A percentile compares a stretch with the other conserved stretches of the same genome.
Conservation (phyloP, 1,140 invertebrate genomes). For the Drosophila parabipectinata region DNA sequence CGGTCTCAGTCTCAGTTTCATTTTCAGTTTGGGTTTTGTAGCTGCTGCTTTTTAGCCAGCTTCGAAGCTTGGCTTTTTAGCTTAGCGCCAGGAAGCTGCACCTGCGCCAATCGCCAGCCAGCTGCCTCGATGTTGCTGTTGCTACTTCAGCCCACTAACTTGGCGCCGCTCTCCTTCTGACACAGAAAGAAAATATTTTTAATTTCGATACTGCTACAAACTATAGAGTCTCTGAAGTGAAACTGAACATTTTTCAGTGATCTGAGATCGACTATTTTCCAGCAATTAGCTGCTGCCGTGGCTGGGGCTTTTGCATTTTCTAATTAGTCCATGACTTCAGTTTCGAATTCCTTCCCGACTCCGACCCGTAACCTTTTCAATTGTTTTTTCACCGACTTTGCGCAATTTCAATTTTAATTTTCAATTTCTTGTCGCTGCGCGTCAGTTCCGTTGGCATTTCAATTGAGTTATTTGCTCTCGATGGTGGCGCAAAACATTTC, state of each 20-base stretch:
- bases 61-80: slow-evolving; percentile 39
- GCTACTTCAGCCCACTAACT: slow-evolving; percentile 47
- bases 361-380: slow-evolving; percentile 67
- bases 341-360: slow-evolving; percentile 35
- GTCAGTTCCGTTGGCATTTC: slow-evolving; percentile 81
- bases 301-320: slow-evolving; percentile 58
- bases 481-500: slow-evolving; percentile 59
- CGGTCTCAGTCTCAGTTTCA: slow-evolving; percentile 34
- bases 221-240: neutral
- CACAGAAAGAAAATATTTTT: neutral
- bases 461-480: slow-evolving; percentile 75
- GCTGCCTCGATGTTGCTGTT: slow-evolving; percentile 40
- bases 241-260: neutral
- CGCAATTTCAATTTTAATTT: slow-evolving; percentile 57
- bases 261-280: slow-evolving; percentile 52
- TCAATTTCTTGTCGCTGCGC: slow-evolving; percentile 78
- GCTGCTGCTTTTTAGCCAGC: slow-evolving; percentile 33
- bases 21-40: slow-evolving; percentile 23
- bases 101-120: slow-evolving; percentile 75
- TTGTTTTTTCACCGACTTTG: slow-evolving; percentile 47
- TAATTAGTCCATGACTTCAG: slow-evolving; percentile 70
- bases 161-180: slow-evolving; percentile 60
- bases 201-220: neutral
- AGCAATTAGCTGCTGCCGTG: slow-evolving; percentile 61
- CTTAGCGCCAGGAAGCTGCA: slow-evolving; percentile 64